phyloP scores from a whole-genome alignment of 2,888 invertebrate species.

The Pandemis cinnamomeana region DNA sequence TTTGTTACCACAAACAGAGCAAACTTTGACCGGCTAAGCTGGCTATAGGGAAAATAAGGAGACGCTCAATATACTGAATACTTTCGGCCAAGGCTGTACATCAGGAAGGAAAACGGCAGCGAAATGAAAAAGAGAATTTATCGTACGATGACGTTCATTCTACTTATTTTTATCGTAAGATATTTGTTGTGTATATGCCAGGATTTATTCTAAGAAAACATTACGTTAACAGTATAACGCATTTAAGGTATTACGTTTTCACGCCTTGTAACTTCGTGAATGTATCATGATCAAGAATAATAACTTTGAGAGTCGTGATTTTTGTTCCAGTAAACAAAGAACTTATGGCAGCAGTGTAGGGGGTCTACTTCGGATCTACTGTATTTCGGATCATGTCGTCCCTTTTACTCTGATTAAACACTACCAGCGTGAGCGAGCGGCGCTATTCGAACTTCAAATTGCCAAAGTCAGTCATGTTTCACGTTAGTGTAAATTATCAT shows the following conservation, averaged over 20 bases:
- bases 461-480: too few species aligned
- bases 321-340: too few species aligned
- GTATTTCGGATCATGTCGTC: too few species aligned
- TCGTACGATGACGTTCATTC: conserved; percentile 2
- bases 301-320: too few species aligned
- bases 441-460: too few species aligned
- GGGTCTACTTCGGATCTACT: too few species aligned
- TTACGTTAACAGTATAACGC: background rate
- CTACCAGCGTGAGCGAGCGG: too few species aligned
- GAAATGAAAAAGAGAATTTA: conserved; percentile 16
- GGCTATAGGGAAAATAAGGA: background rate
- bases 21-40: background rate
- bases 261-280: background rate
- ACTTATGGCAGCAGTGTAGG: too few species aligned
- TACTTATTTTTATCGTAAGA: conserved; percentile 22
- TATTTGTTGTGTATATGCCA: background rate
- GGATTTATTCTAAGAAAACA: background rate
- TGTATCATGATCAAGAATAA: too few species aligned
- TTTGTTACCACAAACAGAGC: background rate
- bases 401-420: too few species aligned
- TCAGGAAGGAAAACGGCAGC: background rate
- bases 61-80: background rate
- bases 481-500: too few species aligned
- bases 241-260: background rate
- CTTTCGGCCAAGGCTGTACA: background rate